Base-by-base conservation (phyloP, 2,113 vertebrate species). In the Ceratotherium simum region DNA sequence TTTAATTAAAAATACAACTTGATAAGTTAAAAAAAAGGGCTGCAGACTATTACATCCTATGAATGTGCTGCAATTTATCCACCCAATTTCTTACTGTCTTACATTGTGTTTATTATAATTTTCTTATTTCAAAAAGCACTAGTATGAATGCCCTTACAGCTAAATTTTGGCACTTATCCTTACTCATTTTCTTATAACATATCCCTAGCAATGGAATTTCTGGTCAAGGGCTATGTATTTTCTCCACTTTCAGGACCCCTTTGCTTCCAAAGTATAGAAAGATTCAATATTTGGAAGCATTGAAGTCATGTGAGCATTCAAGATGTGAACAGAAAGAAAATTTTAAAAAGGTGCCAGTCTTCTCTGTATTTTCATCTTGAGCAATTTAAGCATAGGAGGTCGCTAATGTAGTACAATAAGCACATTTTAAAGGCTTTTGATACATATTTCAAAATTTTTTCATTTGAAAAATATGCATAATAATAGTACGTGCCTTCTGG, bases 1-100 rank as follows among this genome's bases (percentile, higher is more conserved):
- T 78, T 92, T 72, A 84, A 69, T 96, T 87, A 67, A 95, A 92
- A 90, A 48, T 42, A 56, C 48, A 79, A n/a, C 51, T 72, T 78
- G 51, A 70, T 60, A 87, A 6, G 39, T 58, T 95, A 33, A 73
- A 91, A 82, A n/a, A 92, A 67, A 62, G 33, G 8, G 80, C 48
- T 33, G 4, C 18, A n/a, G 36, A 75, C 14, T 33, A 54, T 46
- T 76, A 33, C 25, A 58, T 75, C 33, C 29, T 83, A 3, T 48
- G 64, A 93, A 58, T 58, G 67, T 36, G 64, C 16, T 87, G 10
- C 62, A 81, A 88, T 27, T 75, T 90, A 56, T 79, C 73, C 31
- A 94, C 23, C 8, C 8, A 67, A 48, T 62, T 92, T 88, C 20
- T 88, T 69, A 48, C 17, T 76, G n/a, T 93, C 48, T 72, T 73